A percentile compares a stretch with the other conserved stretches of the same genome.
Conservation (phyloP, 2,797 vertebrate species). For the Macrochelys suwanniensis region DNA sequence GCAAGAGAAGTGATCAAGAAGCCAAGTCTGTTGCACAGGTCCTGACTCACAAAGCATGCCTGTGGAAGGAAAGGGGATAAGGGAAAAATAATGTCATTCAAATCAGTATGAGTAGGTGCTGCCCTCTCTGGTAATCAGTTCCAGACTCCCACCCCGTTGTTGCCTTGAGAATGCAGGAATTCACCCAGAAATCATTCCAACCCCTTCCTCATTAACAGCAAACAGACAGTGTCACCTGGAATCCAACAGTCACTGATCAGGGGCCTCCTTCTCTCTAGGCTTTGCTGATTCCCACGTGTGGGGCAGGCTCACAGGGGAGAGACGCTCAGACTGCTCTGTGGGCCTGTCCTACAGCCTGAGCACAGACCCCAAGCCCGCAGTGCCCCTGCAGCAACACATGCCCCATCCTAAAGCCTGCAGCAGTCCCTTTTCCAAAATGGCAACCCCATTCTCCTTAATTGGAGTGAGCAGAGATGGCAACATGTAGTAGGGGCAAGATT, state of each 20-base stretch:
- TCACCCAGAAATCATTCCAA: neutral
- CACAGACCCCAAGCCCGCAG: neutral
- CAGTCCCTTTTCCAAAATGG: neutral
- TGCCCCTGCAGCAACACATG: neutral
- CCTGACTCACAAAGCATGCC: neutral
- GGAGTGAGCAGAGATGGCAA: neutral
- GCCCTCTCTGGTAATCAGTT: neutral
- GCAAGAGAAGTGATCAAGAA: neutral
- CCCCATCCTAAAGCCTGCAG: neutral
- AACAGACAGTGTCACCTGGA: neutral
- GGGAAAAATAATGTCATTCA: neutral
- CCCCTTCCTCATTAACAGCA: neutral
- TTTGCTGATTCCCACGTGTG: neutral
- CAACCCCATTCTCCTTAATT: neutral
- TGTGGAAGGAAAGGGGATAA: neutral
- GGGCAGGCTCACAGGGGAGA: neutral
- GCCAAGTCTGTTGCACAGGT: neutral
- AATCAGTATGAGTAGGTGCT: neutral
- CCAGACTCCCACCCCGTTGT: neutral
- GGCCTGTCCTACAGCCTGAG: neutral
- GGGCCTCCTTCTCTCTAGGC: neutral
- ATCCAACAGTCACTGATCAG: neutral
- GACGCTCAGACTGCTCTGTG: neutral
- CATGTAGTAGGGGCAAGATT: neutral
- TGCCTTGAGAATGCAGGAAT: neutral